phyloP scores from a whole-genome alignment of 2,888 invertebrate species.

The Caenorhabditis parvicauda region DNA sequence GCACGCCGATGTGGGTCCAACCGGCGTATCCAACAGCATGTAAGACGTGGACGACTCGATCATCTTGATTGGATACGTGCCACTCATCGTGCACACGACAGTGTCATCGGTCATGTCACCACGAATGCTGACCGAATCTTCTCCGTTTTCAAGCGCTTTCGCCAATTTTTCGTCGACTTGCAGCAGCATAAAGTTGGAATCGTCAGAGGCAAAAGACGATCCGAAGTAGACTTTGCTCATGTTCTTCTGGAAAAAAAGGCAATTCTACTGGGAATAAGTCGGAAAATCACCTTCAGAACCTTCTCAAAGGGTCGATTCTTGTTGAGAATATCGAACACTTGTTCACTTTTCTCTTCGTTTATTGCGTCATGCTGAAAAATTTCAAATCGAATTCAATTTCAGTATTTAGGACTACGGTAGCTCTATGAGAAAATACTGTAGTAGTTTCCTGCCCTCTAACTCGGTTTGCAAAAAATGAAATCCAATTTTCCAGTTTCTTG shows the following conservation, averaged over 20 bases:
- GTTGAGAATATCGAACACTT: constrained; percentile 10
- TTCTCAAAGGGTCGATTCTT: constrained; percentile 24
- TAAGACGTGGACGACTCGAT: constrained; percentile 21
- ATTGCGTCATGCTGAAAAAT: constrained; percentile 16
- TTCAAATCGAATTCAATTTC: not conserved
- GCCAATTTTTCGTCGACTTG: constrained; percentile 18
- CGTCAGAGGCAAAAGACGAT: not conserved
- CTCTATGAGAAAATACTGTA: no score
- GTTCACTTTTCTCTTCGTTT: constrained; percentile 8
- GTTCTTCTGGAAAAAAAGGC: constrained; percentile 9
- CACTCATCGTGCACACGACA: constrained; percentile 13
- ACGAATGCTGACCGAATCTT: constrained; percentile 15
- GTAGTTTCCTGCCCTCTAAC: no score
- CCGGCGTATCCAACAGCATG: constrained; percentile 12
- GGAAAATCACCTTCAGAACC: constrained; percentile 14
- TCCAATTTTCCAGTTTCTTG: no score
- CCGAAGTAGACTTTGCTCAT: constrained; percentile 25
- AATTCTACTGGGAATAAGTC: not conserved
- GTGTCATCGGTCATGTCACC: constrained; percentile 18
- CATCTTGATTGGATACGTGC: constrained; percentile 21
- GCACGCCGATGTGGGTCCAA: no score
- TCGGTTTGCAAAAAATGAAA: no score
- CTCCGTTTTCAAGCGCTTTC: constrained; percentile 5
- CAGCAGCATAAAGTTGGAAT: constrained; percentile 19
- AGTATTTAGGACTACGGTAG: not conserved